A percentile compares a stretch with the other conserved stretches of the same genome.
phyloP scores from a whole-genome alignment of 1,140 invertebrate genomes.

The Drosophila novamexicana region DNA sequence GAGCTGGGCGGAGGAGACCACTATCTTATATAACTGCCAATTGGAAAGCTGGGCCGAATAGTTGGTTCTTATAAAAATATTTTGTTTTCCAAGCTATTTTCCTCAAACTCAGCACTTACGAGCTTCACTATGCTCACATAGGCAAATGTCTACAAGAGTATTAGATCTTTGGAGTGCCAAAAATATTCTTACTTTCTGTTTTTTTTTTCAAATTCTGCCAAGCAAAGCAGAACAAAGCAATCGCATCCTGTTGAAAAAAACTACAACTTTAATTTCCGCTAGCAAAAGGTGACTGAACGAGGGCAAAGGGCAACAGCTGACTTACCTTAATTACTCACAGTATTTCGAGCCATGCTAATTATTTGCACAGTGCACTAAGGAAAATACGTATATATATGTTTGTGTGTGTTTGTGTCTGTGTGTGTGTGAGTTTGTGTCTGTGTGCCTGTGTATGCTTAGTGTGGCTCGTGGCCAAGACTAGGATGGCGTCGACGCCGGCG shows the following conservation, averaged over 20 bases:
- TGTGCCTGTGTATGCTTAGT: slow-evolving; percentile 6
- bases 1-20: too few relatives aligned
- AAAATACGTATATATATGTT: not conserved
- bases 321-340: slow-evolving; percentile 78
- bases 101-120: too few relatives aligned
- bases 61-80: too few relatives aligned
- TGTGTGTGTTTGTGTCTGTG: not conserved
- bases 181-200: not conserved
- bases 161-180: too few relatives aligned
- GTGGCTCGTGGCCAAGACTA: slow-evolving; percentile 15
- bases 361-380: slow-evolving; percentile 62
- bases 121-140: too few relatives aligned
- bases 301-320: slow-evolving; percentile 63
- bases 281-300: slow-evolving; percentile 15
- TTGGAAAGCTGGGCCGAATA: too few relatives aligned
- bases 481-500: slow-evolving; percentile 30
- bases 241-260: slow-evolving; percentile 32
- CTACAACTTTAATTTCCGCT: slow-evolving; percentile 67
- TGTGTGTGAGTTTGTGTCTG: not conserved
- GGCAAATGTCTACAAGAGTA: too few relatives aligned
- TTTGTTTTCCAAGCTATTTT: too few relatives aligned
- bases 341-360: slow-evolving; percentile 71
- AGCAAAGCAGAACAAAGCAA: slow-evolving; percentile 25
- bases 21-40: too few relatives aligned
- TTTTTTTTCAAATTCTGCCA: slow-evolving; percentile 8